Evolutionary conservation across 2,113 vertebrate genomes (phyloP).

Genomic region (Chloroceryle aenea): DNA sequence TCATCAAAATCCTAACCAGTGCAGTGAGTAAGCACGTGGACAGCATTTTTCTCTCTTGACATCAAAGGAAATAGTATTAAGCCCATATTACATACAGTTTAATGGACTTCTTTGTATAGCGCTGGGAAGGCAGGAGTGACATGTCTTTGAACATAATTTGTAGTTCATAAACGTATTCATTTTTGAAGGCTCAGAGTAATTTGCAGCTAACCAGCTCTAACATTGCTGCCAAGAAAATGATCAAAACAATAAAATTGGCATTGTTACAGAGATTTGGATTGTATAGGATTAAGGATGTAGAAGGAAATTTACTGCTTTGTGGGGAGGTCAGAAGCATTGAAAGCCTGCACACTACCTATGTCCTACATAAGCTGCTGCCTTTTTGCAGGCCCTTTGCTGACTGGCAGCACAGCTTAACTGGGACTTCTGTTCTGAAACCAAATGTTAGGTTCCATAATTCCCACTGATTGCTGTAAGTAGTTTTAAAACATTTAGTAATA

Average conservation of each 20-base stretch:
- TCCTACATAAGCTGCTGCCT: background rate
- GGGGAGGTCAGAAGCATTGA: background rate
- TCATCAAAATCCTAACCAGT: background rate
- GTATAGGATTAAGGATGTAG: constrained; percentile 5
- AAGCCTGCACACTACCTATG: background rate
- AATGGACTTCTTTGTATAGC: constrained; percentile 28
- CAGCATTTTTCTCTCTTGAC: background rate
- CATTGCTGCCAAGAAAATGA: constrained; percentile 41
- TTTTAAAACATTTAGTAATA: background rate
- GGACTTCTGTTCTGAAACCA: background rate
- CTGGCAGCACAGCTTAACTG: background rate
- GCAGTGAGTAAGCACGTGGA: background rate
- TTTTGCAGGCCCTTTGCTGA: background rate
- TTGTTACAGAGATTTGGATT: constrained; percentile 44
- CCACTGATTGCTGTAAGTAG: background rate
- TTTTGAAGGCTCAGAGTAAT: constrained; percentile 36
- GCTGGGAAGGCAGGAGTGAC: constrained; percentile 12
- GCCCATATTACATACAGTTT: constrained; percentile 11
- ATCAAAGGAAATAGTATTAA: constrained; percentile 37
- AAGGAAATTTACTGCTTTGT: constrained; percentile 5
- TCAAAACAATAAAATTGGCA: constrained; percentile 48
- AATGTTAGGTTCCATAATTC: background rate
- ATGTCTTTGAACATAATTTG: constrained; percentile 44
- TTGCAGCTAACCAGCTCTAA: constrained; percentile 31
- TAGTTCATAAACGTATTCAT: constrained; percentile 18